Evolutionary conservation across 23 tunicate species (phyloP).

Genomic region (Aplidium turbinatum): DNA sequence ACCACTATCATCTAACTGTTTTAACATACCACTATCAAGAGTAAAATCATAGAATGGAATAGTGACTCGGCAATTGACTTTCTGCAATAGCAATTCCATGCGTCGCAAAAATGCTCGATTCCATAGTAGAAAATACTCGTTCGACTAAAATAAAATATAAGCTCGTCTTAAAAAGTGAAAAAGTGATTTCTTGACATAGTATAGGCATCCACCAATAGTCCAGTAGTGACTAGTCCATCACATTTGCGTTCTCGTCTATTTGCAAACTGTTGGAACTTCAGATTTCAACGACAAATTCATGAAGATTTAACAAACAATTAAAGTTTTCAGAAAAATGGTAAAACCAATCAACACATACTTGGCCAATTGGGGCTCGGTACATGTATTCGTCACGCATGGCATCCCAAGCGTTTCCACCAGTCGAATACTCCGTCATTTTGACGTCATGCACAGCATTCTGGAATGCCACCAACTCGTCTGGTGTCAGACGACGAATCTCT

Average conservation of each 20-base stretch:
- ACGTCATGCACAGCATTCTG: slow-evolving; percentile 61
- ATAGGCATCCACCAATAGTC: too few species aligned
- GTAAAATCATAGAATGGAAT: slow-evolving; percentile 88
- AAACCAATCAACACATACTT: slow-evolving; percentile 39
- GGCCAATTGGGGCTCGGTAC: slow-evolving; percentile 50
- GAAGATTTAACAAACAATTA: too few species aligned
- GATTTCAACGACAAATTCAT: neutral
- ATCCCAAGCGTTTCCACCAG: slow-evolving; percentile 70
- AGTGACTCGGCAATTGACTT: slow-evolving; percentile 52
- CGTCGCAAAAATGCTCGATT: slow-evolving; percentile 81
- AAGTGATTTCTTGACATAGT: too few species aligned
- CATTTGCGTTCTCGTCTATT: neutral
- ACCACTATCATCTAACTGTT: too few species aligned
- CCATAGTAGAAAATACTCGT: slow-evolving; percentile 67
- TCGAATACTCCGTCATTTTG: slow-evolving; percentile 35
- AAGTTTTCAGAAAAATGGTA: too few species aligned
- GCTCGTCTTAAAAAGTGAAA: too few species aligned
- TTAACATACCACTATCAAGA: slow-evolving; percentile 62
- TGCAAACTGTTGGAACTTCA: neutral
- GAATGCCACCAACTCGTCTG: slow-evolving; percentile 37
- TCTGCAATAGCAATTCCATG: slow-evolving; percentile 66
- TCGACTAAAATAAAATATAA: slow-evolving; percentile 42
- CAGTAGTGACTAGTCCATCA: neutral
- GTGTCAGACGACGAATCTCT: slow-evolving; percentile 64
- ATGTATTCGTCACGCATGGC: slow-evolving; percentile 70